Base-by-base conservation (phyloP, 2,797 vertebrate species). In the Chaetophractus vellerosus region DNA sequence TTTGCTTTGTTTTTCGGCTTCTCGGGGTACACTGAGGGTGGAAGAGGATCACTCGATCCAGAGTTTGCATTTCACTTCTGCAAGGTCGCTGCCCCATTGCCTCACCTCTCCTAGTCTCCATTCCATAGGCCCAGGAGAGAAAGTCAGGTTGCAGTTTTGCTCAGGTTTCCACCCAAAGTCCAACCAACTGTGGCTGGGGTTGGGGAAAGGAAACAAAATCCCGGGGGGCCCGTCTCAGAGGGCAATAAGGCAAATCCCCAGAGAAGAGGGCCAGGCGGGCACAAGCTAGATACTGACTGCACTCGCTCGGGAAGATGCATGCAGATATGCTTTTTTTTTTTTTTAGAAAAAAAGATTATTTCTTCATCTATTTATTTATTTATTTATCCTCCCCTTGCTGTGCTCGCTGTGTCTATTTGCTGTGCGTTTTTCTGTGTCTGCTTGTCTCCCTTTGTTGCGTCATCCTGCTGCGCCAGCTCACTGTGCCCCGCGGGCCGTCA, bases 21-120 rank as follows among this genome's bases (percentile, higher is more conserved):
- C 74, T 78, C 4, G 0, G 10, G 6, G 3, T 18, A 3, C 21
- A 3, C 0, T 0, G 4, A 68, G 8, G 26, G 18, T 18, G 9
- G 3, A 45, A 63, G 36, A 55, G 21, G 31, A 48, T 10, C 16
- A 7, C 16, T n/a, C 26, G 19, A 6, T 11, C 66, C 7, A 1
- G 15, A 81, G n/a, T n/a, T 81, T 21, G 45, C 38, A 10, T 26
- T 31, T 48, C 15, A 2, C 72, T 69, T 74, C 3, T 41, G 6
- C 48, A 72, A 55, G 48, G 48, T n/a, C 8, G 2, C 45, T 3
- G 2, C 24, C 64, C 19, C 8, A 15, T 38, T 33, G 0, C 18
- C 9, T 9, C 2, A 23, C 10, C 8, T 86, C 55, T 80, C 8
- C 45, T 19, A 18, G 3, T 26, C 19, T 33, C 15, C 36, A 26